Base-by-base conservation (phyloP, 1,140 invertebrate genomes). In the Helicoverpa zea region DNA sequence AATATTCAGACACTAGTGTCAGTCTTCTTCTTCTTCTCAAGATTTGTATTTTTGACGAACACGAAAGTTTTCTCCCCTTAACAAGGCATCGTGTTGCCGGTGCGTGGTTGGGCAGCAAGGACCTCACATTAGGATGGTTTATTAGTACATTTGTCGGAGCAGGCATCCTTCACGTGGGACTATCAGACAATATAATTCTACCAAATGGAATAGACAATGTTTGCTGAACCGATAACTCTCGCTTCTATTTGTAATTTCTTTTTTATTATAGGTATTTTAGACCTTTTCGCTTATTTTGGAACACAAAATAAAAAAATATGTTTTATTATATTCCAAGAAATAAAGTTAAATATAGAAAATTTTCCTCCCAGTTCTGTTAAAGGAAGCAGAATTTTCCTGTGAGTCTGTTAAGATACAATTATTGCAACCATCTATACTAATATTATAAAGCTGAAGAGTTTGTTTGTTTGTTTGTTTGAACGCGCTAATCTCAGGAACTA, bases 131-230 rank as follows among this genome's bases (percentile, higher is more conserved):
- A 14, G 59, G 61, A 68, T 54, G 61, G 61, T 78, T 47, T 66
- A 78, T 78, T 78, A 78, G 70, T 29, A 18, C 76, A 49, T 75
- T 75, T 75, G 73, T 75, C 35, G 12, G 29, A 16, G 29, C 12
- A 10, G 35, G n/a, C 23, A 75, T 75, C 58, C 30, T 12, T 75
- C 58, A 75, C 68, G 12, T 10, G 68, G 35, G 54, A 56, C 68
- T 29, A 56, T 54, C 68, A 10, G 51, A 68, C 70, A 73, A 73
- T 14, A 56, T 56, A 51, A 56, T 56, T 56, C 51, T 73, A 73
- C 43, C 11, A 43, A 73, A 56, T 73, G 70, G 18, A 56, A 73
- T 73, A 52, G 30, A 10, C 35, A 68, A 68, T 68, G 51, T 58
- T 73, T 4, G 18, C 52, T 11, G 9, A 18, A n/a, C 64, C 51